Evolutionary conservation across 1,140 invertebrate species (phyloP).

Genomic region (Dreissena rostriformis): DNA sequence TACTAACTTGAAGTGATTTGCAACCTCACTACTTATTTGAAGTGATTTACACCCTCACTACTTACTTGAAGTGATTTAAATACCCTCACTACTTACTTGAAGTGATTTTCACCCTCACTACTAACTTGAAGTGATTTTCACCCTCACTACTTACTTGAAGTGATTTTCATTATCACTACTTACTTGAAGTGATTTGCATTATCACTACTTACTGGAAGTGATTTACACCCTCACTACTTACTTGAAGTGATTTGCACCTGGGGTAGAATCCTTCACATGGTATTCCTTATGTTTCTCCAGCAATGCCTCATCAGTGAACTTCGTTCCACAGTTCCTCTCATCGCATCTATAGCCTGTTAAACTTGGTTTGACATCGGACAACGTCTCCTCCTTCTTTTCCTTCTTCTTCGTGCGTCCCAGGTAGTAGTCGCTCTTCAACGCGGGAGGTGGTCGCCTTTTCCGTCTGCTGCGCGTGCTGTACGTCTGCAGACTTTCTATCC

Average conservation of each 20-base stretch:
- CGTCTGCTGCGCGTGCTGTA: conserved; percentile 40
- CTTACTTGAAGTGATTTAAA: conserved; percentile 33
- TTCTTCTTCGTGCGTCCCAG: conserved; percentile 44
- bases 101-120: too few species aligned
- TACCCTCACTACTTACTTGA: too few species aligned
- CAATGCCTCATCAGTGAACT: conserved; percentile 80
- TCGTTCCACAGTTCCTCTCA: conserved; percentile 32
- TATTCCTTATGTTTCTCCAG: conserved; percentile 84
- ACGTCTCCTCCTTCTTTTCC: conserved; percentile 19
- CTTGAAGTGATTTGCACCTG: conserved; percentile 22
- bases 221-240: too few species aligned
- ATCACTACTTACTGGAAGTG: too few species aligned
- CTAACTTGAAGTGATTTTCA: too few species aligned
- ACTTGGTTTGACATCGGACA: neutral
- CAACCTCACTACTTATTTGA: too few species aligned
- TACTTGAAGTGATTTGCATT: too few species aligned
- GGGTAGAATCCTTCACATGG: conserved; percentile 78
- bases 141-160: too few species aligned
- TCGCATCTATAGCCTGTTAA: conserved; percentile 20
- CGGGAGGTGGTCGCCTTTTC: conserved; percentile 58
- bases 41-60: too few species aligned
- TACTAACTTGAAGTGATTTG: too few species aligned
- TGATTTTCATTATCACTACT: too few species aligned
- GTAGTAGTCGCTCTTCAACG: conserved; percentile 69
- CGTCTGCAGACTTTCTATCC: conserved; percentile 31